Base-by-base conservation (phyloP, 1,140 invertebrate genomes). In the Subanguina moxae region DNA sequence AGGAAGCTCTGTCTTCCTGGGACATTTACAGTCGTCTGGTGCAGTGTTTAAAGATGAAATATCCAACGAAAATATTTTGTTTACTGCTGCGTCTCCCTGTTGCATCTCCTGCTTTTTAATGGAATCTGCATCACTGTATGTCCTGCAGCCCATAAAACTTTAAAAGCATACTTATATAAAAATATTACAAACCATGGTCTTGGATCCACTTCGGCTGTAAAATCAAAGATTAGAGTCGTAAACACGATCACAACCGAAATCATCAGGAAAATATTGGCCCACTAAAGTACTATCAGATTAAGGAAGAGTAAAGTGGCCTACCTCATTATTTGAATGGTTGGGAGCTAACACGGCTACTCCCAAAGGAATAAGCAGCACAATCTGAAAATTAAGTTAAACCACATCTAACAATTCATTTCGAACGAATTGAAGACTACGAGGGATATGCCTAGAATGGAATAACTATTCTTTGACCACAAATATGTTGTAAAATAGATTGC, bases 51-150 rank as follows among this genome's bases (percentile, higher is more conserved):
- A 69, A 63, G 38, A 62, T 76, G 38, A 23, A 72, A 52, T 52
- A 45, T 74, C 75, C 27, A 75, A 76, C 5, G 65, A 43, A 7
- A 75, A 11, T 48, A 65, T 71, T 38, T 57, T 62, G 19, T 15
- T 27, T n/a, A 65, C n/a, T 23, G 59, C 58, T 28, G 58, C 67
- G 15, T 43, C 52, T 21, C 64, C 17, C 15, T 27, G 57, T 13
- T 70, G 48, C 42, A 70, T 52, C 17, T 19, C 23, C 8, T 25
- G n/a, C 17, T 52, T 52, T 15, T 52, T 52, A 15, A 25, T 21
- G 1, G 48, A 19, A 19, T 52, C 48, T 21, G 17, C 23, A 19
- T 52, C 48, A 19, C n/a, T 52, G 17, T 52, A 52, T 52, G 48
- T 52, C 48, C 32, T 38, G 32, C 3, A 38, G 11, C 3, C 3